Base-by-base conservation (phyloP, 1,140 invertebrate genomes). In the Temnothorax curvispinosus region DNA sequence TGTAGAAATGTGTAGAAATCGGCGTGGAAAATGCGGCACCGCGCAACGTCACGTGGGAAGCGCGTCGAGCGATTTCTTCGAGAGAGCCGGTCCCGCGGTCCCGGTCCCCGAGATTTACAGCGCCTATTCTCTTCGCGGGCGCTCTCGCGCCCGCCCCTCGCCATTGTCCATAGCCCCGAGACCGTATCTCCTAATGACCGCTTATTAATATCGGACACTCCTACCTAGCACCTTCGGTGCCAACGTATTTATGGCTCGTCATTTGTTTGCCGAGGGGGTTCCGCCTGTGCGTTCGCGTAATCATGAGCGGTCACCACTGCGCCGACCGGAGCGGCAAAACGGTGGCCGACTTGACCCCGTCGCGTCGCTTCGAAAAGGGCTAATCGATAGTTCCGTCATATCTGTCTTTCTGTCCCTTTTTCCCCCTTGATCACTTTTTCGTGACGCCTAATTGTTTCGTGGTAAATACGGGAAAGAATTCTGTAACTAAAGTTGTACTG, bases 171-270 rank as follows among this genome's bases (percentile, higher is more conserved):
- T 87, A 87, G 81, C 67, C 69, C 80, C 65, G 65, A 89, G 80
- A 67, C 65, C 76, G 75, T 86, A 87, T 88, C 87, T 91, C 75
- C 76, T 91, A 91, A 92, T 91, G 90, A 87, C 87, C 76, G 87
- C 86, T 91, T 92, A 91, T 91, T 91, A 92, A 92, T 92, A 91
- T 82, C 86, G 86, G 88, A 89, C 87, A 91, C 90, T 87, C 90
- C 91, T 78, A 82, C 81, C 85, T 76, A 67, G 81, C 90, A 89
- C 85, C 87, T 84, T 86, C 21, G 86, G 75, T 76, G 88, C 85
- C 85, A 84, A 88, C 89, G 52, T 87, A 89, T 92, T 90, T 86
- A 86, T 84, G 84, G 47, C 86, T 89, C 64, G 71, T 91, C 86
- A 89, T 90, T 91, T 90, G 85, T 91, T 87, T 90, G 87, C 84